Evolutionary conservation across 2,113 vertebrate genomes (phyloP), one percentile per base, ranked within the genome.

Genomic region (Meleagris gallopavo): DNA sequence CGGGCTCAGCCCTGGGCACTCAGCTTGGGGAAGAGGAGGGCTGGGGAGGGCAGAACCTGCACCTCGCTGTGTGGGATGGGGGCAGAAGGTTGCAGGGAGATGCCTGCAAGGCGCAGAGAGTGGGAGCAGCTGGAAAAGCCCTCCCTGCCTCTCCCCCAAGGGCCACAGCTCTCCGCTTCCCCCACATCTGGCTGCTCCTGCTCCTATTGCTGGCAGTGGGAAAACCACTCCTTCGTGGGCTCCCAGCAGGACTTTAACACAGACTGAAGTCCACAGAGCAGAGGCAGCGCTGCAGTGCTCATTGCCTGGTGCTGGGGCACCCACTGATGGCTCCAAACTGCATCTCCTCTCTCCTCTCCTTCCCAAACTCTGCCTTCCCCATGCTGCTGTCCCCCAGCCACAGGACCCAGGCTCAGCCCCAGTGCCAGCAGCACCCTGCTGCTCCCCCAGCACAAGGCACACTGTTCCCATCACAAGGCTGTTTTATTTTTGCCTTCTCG

Each of bases 91-190:
- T 60, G 57, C 20, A 9, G n/a, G 14, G 45, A 20, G 27, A 5
- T 0, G 0, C 21, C 13, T 0, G 10, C 4, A 0, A 2, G 4
- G 18, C 4, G 2, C 48, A 16, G 32, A n/a, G 46, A 4, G 8
- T 17, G 3, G 71, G 24, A 69, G 19, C 29, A 25, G 6, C 38
- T 6, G 2, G 57, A 29, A 2, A 1, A 67, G 25, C 55, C 21
- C 11, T 13, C 21, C 10, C 58, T 7, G 21, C 66, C 71, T 13
- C 55, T 32, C 48, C 10, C 10, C 40, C 24, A 6, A 9, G 18
- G 27, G 4, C 11, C 3, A 24, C 14, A 15, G 24, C 15, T 2
- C 34, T 36, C 60, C 4, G 36, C 24, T 14, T 7, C 22, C 34
- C 54, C 10, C 30, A 69, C 12, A 29, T 19, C 41, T 1, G 12